These are phyloP conservation scores for Ostrea denselamellosa DNA, from an alignment of 1,140 invertebrate genomes.

Conservation along the genomic window DNA sequence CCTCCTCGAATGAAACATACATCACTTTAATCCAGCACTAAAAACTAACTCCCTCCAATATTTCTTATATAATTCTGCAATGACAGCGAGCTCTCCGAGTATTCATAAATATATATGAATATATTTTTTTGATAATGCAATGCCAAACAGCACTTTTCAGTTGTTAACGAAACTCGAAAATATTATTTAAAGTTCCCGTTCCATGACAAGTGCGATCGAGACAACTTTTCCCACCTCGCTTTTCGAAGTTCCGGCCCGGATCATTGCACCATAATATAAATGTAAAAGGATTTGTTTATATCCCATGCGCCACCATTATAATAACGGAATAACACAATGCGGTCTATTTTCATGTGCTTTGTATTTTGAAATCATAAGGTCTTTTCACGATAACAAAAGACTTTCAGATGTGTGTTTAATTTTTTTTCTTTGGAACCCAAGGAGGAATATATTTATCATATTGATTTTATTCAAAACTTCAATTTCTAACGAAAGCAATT, in stretches of 20 bases:
- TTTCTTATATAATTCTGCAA: not conserved
- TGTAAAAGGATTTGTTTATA: conserved; percentile 26
- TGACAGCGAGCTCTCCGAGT: not conserved
- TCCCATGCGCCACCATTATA: not conserved
- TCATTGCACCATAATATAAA: not conserved
- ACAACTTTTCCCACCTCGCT: not conserved
- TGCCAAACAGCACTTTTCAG: not conserved
- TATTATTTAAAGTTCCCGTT: conserved; percentile 22
- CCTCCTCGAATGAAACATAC: not conserved
- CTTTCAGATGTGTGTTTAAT: conserved; percentile 26
- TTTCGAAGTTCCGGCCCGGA: conserved; percentile 21
- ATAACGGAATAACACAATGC: not conserved
- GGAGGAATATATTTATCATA: conserved; percentile 30
- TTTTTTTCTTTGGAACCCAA: not conserved
- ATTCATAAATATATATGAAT: not conserved
- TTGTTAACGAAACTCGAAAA: conserved; percentile 16
- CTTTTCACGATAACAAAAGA: conserved; percentile 26
- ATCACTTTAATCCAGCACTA: not conserved
- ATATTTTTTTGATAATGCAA: not conserved
- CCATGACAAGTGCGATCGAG: not conserved
- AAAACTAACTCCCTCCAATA: not conserved
- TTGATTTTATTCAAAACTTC: conserved; percentile 13
- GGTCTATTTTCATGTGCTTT: not conserved
- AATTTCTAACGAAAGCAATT: not conserved
- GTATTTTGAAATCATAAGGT: conserved; percentile 36